phyloP scores from a whole-genome alignment of 2,797 vertebrate genomes.

The Prionace glauca region DNA sequence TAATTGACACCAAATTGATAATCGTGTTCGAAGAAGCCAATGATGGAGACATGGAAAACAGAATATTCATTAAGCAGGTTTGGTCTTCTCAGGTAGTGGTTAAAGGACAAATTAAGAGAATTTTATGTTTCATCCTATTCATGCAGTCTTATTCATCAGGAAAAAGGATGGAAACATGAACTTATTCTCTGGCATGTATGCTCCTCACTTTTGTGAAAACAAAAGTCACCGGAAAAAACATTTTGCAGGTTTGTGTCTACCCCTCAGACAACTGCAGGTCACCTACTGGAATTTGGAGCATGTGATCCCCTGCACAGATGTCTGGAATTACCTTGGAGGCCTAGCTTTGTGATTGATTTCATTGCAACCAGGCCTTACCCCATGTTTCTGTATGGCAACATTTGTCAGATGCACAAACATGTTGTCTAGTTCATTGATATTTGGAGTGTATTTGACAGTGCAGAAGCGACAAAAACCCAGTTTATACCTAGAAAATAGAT shows the following conservation, averaged over 20 bases:
- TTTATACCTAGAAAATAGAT: conserved; percentile 71
- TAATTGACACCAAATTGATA: not conserved
- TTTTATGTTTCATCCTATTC: not conserved
- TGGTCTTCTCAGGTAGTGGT: not conserved
- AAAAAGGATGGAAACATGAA: not conserved
- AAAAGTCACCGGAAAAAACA: not conserved
- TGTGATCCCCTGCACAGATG: not conserved
- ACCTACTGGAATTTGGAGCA: not conserved
- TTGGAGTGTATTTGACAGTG: conserved; percentile 94
- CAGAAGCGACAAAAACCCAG: conserved; percentile 98
- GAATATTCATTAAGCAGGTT: not conserved
- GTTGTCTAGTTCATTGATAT: conserved; percentile 94
- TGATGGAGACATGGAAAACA: too few species aligned
- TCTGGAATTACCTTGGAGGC: not conserved
- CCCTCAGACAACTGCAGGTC: not conserved
- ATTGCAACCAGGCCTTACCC: conserved; percentile 60
- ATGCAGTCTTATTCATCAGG: not conserved
- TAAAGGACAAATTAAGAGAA: not conserved
- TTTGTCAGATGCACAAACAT: conserved; percentile 98
- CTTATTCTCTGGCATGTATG: not conserved
- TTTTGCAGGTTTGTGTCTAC: too few species aligned
- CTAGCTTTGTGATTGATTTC: not conserved
- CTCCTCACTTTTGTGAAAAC: not conserved
- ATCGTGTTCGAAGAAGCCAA: not conserved
- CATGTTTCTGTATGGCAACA: conserved; percentile 95